Conservation (phyloP, 64 coral and sea anemone genomes). For the Actinia equina region DNA sequence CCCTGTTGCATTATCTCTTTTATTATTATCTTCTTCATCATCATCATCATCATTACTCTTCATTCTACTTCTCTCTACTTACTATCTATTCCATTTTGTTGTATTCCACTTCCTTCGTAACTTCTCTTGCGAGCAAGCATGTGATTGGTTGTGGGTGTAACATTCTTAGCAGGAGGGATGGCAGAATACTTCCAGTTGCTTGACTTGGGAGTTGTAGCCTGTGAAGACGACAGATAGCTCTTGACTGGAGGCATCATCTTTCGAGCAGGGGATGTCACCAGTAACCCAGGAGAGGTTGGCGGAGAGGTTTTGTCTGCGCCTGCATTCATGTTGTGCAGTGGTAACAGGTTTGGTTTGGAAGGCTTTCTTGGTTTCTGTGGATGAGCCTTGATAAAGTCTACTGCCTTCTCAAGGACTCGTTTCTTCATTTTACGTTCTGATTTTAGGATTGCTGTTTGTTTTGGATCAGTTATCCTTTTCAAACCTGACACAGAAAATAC, state of each 20-base stretch:
- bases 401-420: constrained; percentile 66
- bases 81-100: constrained; percentile 98
- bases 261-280: constrained; percentile 78
- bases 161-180: constrained; percentile 79
- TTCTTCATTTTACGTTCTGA: constrained; percentile 72
- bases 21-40: no score
- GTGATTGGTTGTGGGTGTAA: constrained; percentile 74
- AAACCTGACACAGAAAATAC: constrained; percentile 37
- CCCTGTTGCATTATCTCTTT: no score
- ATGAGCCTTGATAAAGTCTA: constrained; percentile 77
- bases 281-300: constrained; percentile 55
- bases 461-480: constrained; percentile 61
- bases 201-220: constrained; percentile 66
- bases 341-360: constrained; percentile 59
- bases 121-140: constrained; percentile 88
- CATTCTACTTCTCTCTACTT: constrained; percentile 2
- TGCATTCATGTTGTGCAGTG: constrained; percentile 38
- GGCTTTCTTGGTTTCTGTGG: constrained; percentile 76
- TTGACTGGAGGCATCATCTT: constrained; percentile 94
- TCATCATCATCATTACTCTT: not conserved
- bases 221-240: constrained; percentile 63
- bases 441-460: constrained; percentile 73
- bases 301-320: constrained; percentile 24
- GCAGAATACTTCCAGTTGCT: constrained; percentile 90
- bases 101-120: constrained; percentile 52